phyloP scores from a whole-genome alignment of 2,888 invertebrate genomes.

The Cantharis nigra region DNA sequence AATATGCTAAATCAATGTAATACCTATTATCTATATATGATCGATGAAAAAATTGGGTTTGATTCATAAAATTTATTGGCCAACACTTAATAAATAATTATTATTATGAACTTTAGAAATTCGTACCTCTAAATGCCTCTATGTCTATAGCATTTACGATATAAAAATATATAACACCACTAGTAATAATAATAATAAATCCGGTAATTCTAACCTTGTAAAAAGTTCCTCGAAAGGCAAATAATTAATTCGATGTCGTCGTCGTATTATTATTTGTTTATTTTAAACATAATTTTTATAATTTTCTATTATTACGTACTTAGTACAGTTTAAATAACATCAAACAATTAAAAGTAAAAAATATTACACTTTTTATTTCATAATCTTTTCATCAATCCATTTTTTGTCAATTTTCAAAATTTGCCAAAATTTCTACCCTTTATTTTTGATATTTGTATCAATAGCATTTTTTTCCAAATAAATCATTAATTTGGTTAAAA shows the following conservation, averaged over 20 bases:
- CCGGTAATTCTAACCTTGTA: background rate
- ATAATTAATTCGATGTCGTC: background rate
- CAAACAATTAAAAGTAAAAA: background rate
- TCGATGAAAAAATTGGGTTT: background rate
- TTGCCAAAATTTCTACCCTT: no score
- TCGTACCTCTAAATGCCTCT: no score
- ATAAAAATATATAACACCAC: background rate
- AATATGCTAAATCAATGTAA: background rate
- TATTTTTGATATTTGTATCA: no score
- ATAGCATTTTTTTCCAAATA: no score
- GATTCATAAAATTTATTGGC: background rate
- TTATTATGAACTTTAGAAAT: background rate
- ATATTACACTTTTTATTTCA: no score
- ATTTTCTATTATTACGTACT: background rate
- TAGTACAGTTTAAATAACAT: background rate
- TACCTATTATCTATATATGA: background rate
- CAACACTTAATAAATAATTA: background rate
- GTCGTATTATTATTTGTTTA: background rate
- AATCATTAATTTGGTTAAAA: no score
- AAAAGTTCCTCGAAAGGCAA: background rate
- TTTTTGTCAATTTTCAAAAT: no score
- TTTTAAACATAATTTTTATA: background rate
- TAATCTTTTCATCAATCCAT: no score
- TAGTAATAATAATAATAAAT: background rate
- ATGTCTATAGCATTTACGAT: background rate